Conservation (phyloP, 1,140 invertebrate species). For the Atta cephalotes region DNA sequence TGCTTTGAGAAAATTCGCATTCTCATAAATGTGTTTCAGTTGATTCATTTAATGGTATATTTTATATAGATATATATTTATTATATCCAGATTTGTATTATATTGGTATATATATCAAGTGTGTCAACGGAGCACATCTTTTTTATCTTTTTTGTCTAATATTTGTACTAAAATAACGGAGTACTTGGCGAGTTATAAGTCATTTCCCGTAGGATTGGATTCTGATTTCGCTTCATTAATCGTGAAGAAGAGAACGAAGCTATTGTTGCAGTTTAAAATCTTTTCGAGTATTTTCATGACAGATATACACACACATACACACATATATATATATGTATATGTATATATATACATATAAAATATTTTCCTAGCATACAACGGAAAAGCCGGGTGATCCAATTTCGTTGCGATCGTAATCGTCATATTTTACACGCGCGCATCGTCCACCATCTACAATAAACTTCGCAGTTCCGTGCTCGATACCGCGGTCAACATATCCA, state of each 20-base stretch:
- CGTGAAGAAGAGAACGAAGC: not conserved
- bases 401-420: conserved; percentile 56
- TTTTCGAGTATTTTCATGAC: conserved; percentile 13
- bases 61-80: conserved; percentile 10
- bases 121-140: not conserved
- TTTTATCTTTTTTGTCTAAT: not conserved
- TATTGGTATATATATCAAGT: conserved; percentile 8
- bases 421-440: conserved; percentile 51
- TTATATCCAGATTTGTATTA: not conserved
- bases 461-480: conserved; percentile 53
- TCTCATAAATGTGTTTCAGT: conserved; percentile 5
- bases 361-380: not conserved
- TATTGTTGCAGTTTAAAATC: conserved; percentile 34
- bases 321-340: not conserved
- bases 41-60: conserved; percentile 17
- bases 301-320: not conserved
- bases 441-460: conserved; percentile 55
- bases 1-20: not conserved
- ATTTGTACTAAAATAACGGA: conserved; percentile 4
- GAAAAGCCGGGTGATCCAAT: conserved; percentile 53
- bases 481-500: conserved; percentile 67
- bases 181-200: not conserved
- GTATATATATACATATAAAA: not conserved
- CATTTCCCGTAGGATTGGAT: conserved; percentile 44
- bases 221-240: conserved; percentile 11